These are phyloP conservation scores for Lasioglossum calceatum DNA, from an alignment of 2,888 invertebrate genomes.

Conservation along the genomic window DNA sequence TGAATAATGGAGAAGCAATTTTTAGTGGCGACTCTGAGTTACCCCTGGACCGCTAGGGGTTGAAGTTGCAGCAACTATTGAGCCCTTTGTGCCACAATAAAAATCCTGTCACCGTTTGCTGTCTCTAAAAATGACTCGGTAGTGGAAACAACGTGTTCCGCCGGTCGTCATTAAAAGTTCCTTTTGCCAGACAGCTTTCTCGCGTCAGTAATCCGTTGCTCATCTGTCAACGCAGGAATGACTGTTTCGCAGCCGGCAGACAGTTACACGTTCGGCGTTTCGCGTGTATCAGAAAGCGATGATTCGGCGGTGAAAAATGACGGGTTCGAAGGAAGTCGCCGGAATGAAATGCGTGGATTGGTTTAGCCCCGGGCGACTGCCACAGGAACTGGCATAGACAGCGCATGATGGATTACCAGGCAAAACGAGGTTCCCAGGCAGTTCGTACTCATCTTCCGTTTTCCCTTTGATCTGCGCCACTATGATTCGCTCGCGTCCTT, in stretches of 20 bases:
- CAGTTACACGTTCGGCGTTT: background rate
- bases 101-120: background rate
- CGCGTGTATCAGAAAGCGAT: conserved; percentile 79
- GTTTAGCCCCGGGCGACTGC: conserved; percentile 80
- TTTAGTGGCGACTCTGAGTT: no score
- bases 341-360: conserved; percentile 84
- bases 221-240: background rate
- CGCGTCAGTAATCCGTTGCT: background rate
- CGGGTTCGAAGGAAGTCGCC: conserved; percentile 80
- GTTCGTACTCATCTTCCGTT: conserved; percentile 61
- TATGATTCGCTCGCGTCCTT: conserved; percentile 26
- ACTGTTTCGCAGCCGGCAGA: background rate
- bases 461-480: conserved; percentile 59
- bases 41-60: no score
- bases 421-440: conserved; percentile 70
- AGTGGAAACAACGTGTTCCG: background rate
- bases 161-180: conserved; percentile 1
- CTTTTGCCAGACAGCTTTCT: background rate
- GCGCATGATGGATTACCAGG: conserved; percentile 82
- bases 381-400: conserved; percentile 81
- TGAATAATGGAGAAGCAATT: no score
- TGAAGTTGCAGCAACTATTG: background rate
- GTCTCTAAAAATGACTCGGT: background rate
- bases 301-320: conserved; percentile 82
- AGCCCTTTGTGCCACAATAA: background rate